Conservation (phyloP, 2,113 vertebrate species). For the Amblyornis subalaris region DNA sequence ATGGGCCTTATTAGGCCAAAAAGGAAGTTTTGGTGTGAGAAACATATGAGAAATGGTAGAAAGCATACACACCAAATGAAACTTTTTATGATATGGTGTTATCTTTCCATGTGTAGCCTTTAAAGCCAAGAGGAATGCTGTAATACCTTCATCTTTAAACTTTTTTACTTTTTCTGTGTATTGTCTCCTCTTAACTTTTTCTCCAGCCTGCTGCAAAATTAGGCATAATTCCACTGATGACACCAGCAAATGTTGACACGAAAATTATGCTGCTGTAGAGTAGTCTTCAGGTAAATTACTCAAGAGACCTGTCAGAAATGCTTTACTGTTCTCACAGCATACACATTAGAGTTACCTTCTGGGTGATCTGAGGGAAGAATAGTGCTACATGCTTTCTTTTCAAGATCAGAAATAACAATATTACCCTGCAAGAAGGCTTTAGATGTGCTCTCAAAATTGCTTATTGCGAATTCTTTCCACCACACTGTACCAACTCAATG, state of each 20-base stretch:
- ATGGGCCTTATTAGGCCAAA: background rate
- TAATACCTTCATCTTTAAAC: background rate
- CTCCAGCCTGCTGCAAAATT: background rate
- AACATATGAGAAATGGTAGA: background rate
- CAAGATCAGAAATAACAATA: background rate
- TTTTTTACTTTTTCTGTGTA: background rate
- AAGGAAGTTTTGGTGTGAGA: background rate
- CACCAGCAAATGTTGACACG: background rate
- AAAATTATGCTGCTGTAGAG: background rate
- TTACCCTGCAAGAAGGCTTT: background rate
- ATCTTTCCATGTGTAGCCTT: background rate
- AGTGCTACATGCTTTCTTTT: background rate
- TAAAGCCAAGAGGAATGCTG: background rate
- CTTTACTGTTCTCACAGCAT: background rate
- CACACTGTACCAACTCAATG: background rate
- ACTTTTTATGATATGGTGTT: accelerated
- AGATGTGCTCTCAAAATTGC: background rate
- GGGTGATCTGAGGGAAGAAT: background rate
- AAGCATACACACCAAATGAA: background rate
- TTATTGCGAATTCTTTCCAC: background rate
- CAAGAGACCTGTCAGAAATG: background rate
- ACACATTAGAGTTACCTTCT: background rate
- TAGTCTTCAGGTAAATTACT: background rate
- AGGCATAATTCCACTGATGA: background rate
- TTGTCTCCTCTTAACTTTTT: background rate